These are phyloP conservation scores for Chondrosia reniformis DNA, from an alignment of 37 sponge, comb jelly and placozoan species.

Conservation along the genomic window DNA sequence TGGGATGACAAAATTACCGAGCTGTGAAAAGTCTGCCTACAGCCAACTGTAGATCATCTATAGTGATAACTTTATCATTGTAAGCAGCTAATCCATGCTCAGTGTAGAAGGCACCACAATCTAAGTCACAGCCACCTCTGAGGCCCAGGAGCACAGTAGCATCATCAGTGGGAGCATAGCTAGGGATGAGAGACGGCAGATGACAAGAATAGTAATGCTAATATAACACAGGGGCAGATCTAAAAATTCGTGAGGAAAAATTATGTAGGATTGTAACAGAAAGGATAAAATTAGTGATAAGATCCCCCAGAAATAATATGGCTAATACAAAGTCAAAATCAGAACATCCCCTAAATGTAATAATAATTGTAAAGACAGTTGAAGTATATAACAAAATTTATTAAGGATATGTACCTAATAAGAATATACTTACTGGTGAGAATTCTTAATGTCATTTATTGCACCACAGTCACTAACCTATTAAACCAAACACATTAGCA, in stretches of 20 bases:
- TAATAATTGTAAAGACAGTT: too few species aligned
- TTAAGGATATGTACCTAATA: too few species aligned
- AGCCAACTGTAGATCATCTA: constrained; percentile 46
- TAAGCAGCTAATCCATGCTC: constrained; percentile 48
- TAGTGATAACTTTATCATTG: constrained; percentile 49
- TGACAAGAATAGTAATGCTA: too few species aligned
- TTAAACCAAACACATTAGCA: not conserved
- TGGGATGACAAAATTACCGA: constrained; percentile 39
- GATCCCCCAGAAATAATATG: too few species aligned
- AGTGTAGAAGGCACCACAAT: constrained; percentile 76
- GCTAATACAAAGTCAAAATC: too few species aligned
- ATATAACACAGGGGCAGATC: too few species aligned
- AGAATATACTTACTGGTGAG: constrained; percentile 71
- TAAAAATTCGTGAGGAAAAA: too few species aligned
- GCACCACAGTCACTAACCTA: constrained; percentile 88
- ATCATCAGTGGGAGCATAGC: constrained; percentile 51
- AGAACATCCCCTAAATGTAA: too few species aligned
- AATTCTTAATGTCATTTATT: constrained; percentile 35
- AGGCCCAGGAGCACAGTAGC: constrained; percentile 52
- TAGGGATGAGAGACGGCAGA: not conserved
- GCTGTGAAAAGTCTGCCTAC: constrained; percentile 50
- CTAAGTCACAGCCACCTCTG: constrained; percentile 69
- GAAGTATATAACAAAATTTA: too few species aligned
- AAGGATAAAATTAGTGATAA: too few species aligned
- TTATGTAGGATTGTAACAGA: too few species aligned